These are phyloP conservation scores for Hyperoplus lanceolatus DNA, from an alignment of 2,797 vertebrate species.

Conservation along the genomic window DNA sequence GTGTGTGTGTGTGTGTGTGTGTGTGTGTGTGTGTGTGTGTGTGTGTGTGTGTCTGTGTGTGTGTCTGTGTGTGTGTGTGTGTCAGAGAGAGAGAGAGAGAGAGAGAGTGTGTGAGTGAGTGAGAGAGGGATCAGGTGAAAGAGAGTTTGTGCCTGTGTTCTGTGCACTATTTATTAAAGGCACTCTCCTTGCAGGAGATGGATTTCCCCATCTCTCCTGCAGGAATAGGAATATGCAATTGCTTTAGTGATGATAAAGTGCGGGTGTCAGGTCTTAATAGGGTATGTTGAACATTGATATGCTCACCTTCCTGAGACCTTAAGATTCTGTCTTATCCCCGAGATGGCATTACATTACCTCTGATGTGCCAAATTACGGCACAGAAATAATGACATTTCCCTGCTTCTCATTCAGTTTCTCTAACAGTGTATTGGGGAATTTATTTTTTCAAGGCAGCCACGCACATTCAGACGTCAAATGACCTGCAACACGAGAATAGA, in stretches of 20 bases:
- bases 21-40: not conserved
- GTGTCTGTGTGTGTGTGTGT: not conserved
- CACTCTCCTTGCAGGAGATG: slow-evolving; percentile 78
- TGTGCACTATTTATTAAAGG: slow-evolving; percentile 81
- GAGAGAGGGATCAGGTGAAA: slow-evolving; percentile 62
- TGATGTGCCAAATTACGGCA: slow-evolving; percentile 63
- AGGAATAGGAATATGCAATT: slow-evolving; percentile 82
- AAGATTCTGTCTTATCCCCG: slow-evolving; percentile 63
- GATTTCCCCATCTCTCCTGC: slow-evolving; percentile 76
- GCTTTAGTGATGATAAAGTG: slow-evolving; percentile 84
- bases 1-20: not conserved
- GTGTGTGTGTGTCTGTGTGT: not conserved
- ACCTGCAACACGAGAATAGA: slow-evolving; percentile 47
- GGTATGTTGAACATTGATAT: slow-evolving; percentile 80
- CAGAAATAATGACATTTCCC: slow-evolving; percentile 44
- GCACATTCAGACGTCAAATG: slow-evolving; percentile 44
- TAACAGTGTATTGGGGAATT: slow-evolving; percentile 14
- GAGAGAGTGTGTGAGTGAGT: not conserved
- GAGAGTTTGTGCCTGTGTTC: slow-evolving; percentile 75
- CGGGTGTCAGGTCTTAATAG: slow-evolving; percentile 83
- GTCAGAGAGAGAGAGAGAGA: not conserved
- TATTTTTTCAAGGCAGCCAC: slow-evolving; percentile 24
- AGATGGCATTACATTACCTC: slow-evolving; percentile 61
- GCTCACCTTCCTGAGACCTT: slow-evolving; percentile 75
- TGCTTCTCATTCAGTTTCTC: slow-evolving; percentile 18